These are phyloP conservation scores for Ceratina calcarata DNA, from an alignment of 1,140 invertebrate genomes.

Conservation along the genomic window DNA sequence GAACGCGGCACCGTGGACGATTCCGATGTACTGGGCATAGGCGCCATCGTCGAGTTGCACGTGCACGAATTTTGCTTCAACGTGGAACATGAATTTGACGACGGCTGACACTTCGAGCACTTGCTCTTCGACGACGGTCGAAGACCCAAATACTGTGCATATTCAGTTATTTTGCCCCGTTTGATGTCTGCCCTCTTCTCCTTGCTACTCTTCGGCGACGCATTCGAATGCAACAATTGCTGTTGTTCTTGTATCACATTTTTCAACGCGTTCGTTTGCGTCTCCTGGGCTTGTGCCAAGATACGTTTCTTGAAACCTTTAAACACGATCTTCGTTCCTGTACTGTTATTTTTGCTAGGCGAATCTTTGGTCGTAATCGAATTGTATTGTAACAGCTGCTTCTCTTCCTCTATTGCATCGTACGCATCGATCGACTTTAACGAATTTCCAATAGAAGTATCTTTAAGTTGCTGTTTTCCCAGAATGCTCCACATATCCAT, in stretches of 20 bases:
- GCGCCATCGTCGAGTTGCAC: conserved; percentile 54
- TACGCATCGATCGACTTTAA: conserved; percentile 67
- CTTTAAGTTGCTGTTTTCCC: conserved; percentile 69
- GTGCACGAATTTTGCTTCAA: conserved; percentile 83
- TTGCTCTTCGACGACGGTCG: conserved; percentile 84
- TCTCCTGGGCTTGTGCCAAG: conserved; percentile 69
- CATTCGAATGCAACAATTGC: conserved; percentile 41
- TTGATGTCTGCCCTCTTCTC: conserved; percentile 64
- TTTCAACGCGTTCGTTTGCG: conserved; percentile 42
- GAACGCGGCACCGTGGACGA: conserved; percentile 61
- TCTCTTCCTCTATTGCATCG: conserved; percentile 71
- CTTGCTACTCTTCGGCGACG: conserved; percentile 44
- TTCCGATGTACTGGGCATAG: conserved; percentile 68
- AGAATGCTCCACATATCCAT: conserved; percentile 70
- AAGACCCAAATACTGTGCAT: conserved; percentile 87
- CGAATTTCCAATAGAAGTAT: conserved; percentile 62
- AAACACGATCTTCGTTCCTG: conserved; percentile 64
- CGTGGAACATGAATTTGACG: conserved; percentile 82
- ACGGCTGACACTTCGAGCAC: conserved; percentile 84
- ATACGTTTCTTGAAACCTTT: conserved; percentile 77
- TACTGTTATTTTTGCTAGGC: conserved; percentile 40
- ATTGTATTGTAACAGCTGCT: conserved; percentile 58
- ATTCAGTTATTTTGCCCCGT: conserved; percentile 81
- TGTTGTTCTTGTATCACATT: conserved; percentile 45
- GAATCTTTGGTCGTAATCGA: conserved; percentile 52